These are phyloP conservation scores for Myocastor coypus DNA, from an alignment of 2,113 vertebrate species.

Conservation along the genomic window DNA sequence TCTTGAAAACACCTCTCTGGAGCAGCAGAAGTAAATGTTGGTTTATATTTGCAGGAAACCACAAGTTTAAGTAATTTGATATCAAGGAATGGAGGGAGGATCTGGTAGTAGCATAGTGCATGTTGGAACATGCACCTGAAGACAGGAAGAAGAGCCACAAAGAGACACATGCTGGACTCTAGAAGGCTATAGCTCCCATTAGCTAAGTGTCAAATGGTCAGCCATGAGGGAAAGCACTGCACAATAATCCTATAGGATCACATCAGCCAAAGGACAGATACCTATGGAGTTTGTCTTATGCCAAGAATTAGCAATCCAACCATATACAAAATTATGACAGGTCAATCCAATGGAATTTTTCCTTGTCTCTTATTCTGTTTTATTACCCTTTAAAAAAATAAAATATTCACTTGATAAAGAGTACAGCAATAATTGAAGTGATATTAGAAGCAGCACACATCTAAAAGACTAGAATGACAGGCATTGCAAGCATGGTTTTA, in stretches of 20 bases:
- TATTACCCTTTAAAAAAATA: too few species aligned
- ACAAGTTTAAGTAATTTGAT: background rate
- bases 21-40: background rate
- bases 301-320: background rate
- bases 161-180: background rate
- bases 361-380: too few species aligned
- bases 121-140: background rate
- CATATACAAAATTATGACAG: too few species aligned
- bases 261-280: background rate
- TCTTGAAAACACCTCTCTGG: background rate
- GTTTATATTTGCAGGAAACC: background rate
- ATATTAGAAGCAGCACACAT: too few species aligned
- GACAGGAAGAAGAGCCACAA: background rate
- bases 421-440: too few species aligned
- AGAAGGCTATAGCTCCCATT: background rate
- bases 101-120: background rate
- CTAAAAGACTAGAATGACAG: too few species aligned
- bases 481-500: too few species aligned
- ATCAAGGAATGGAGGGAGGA: rapidly evolving
- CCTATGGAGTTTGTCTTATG: background rate
- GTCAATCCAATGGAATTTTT: too few species aligned
- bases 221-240: background rate
- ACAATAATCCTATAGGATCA: background rate
- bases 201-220: background rate
- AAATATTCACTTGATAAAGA: too few species aligned